Percentiles rank a stretch among this genome's conserved stretches.
Evolutionary conservation across 2,888 invertebrate genomes (phyloP).

Genomic region (Epirrita christyi): DNA sequence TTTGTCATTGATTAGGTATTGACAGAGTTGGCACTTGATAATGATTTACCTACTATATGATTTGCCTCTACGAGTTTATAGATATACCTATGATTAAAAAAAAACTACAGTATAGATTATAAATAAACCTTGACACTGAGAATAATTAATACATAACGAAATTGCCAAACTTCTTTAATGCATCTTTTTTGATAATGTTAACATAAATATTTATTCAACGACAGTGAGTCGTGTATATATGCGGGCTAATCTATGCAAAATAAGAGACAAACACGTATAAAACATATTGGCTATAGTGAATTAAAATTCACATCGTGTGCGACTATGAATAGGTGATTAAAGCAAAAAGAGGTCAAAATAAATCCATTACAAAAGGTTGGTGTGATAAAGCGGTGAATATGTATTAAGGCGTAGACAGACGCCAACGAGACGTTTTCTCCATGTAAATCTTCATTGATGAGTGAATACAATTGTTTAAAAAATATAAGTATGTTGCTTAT

Average conservation of each 20-base stretch:
- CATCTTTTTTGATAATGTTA: slow-evolving; percentile 8
- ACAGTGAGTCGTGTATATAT: slow-evolving; percentile 17
- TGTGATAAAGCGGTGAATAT: too few relatives aligned
- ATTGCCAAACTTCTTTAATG: not conserved
- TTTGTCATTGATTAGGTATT: slow-evolving; percentile 41
- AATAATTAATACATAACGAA: too few relatives aligned
- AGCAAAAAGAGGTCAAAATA: slow-evolving; percentile 60
- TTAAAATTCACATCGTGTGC: slow-evolving; percentile 61
- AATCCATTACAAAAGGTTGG: not conserved
- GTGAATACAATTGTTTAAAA: too few relatives aligned
- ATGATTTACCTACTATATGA: slow-evolving; percentile 14
- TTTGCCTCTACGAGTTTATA: slow-evolving; percentile 2
- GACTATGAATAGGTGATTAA: slow-evolving; percentile 65
- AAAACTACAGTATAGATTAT: too few relatives aligned
- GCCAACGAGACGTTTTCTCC: too few relatives aligned
- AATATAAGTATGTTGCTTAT: too few relatives aligned
- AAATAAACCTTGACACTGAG: too few relatives aligned
- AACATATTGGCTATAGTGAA: slow-evolving; percentile 48
- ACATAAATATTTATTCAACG: slow-evolving; percentile 10
- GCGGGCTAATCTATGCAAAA: slow-evolving; percentile 27
- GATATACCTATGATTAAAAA: too few relatives aligned
- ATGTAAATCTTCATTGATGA: too few relatives aligned
- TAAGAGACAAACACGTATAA: slow-evolving; percentile 33
- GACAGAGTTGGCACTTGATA: slow-evolving; percentile 35
- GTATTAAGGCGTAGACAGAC: too few relatives aligned